Evolutionary conservation across 2,888 invertebrate genomes (phyloP), one percentile per base, ranked within the genome.

Genomic region (Pycnomerus fuliginosus): DNA sequence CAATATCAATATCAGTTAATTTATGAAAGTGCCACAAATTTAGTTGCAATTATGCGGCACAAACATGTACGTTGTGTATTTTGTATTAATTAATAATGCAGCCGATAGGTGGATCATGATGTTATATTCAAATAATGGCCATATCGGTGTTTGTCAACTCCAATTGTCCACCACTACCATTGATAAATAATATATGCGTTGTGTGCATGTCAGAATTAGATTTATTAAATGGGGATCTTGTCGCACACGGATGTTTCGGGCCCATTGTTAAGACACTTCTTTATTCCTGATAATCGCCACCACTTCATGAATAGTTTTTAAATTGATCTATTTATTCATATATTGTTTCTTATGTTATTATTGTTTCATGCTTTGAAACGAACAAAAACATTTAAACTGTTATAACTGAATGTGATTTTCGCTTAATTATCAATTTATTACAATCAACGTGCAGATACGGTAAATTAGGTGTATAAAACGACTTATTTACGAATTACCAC

Each of bases 21-120:
- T 69, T 69, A 69, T 68, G 67, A 67, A 67, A 68, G 67, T 67
- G 66, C 64, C 64, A 64, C 67, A 64, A 68, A 68, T 69, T 67
- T 68, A 66, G 68, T 66, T 64, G 65, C 67, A 67, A 69, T 68
- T 70, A 69, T 68, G 60, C 62, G 61, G 61, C 65, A 65, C 66
- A 65, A 68, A 68, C 69, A 68, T 67, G 65, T 60, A 63, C 58
- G 65, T 61, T 66, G 63, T 68, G 64, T 67, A 67, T 68, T 69
- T 64, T 65, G 65, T 64, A 66, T 66, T 66, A 67, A 67, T 67
- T 70, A 69, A 69, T 70, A 69, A 69, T 68, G 63, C 67, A 61
- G 57, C 62, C 65, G 65, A 65, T 69, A 67, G 66, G 67, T 68
- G 67, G 67, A 67, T 66, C 65, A 65, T 61, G 64, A 65, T 68